These are phyloP conservation scores for Eleginops maclovinus DNA, from an alignment of 2,113 vertebrate genomes.

Conservation along the genomic window DNA sequence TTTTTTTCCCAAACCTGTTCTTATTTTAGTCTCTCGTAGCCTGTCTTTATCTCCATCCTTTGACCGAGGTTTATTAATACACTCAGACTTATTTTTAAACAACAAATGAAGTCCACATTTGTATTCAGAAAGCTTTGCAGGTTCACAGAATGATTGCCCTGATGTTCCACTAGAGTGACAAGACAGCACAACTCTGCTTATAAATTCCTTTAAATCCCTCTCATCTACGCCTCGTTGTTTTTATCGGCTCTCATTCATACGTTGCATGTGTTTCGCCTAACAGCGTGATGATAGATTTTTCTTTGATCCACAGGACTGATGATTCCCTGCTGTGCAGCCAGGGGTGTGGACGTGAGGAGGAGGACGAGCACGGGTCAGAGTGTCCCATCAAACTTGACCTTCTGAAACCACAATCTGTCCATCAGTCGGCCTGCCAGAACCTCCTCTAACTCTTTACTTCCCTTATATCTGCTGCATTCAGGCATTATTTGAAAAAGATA, in stretches of 20 bases:
- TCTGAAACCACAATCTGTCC: slow-evolving; percentile 41
- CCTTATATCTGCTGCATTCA: background rate
- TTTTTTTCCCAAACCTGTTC: slow-evolving; percentile 22
- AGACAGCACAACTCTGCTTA: slow-evolving; percentile 35
- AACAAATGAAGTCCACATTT: slow-evolving; percentile 27
- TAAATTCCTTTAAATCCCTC: slow-evolving; percentile 64
- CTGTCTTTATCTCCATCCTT: slow-evolving; percentile 38
- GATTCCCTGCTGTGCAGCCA: slow-evolving; percentile 29
- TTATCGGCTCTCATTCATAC: slow-evolving; percentile 40
- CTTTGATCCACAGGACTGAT: slow-evolving; percentile 61
- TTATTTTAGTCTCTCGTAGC: slow-evolving; percentile 8
- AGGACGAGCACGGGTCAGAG: background rate
- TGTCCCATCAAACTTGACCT: slow-evolving; percentile 38
- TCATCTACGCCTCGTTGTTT: slow-evolving; percentile 20
- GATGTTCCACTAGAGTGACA: slow-evolving; percentile 22
- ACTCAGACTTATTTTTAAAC: slow-evolving; percentile 25
- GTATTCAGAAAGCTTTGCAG: slow-evolving; percentile 19
- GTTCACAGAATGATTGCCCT: background rate
- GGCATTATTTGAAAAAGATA: too few relatives aligned
- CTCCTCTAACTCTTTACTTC: background rate
- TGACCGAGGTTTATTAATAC: slow-evolving; percentile 27
- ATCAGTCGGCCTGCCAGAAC: slow-evolving; percentile 1
- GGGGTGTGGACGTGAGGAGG: background rate
- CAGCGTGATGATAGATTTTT: slow-evolving; percentile 34
- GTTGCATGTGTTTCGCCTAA: slow-evolving; percentile 19